Evolutionary conservation across 1,140 invertebrate genomes (phyloP).

Genomic region (Ceratosolen solmsi): DNA sequence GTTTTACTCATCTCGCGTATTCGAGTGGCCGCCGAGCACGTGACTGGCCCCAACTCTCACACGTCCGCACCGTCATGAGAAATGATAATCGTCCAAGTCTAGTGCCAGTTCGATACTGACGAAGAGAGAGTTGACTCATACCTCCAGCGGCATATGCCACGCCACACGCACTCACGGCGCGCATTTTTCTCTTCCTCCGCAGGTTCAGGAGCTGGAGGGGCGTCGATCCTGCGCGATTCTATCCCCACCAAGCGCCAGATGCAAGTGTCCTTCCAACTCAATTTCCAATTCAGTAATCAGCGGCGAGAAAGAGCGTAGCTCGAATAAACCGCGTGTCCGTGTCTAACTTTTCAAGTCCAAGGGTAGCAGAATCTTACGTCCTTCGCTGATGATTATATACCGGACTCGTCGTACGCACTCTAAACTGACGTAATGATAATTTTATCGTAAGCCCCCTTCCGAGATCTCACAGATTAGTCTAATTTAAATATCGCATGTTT

Average conservation of each 20-base stretch:
- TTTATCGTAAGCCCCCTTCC: neutral
- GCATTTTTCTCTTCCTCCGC: constrained; percentile 49
- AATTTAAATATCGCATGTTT: neutral
- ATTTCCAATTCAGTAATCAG: neutral
- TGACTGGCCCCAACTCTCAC: neutral
- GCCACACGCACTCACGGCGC: constrained; percentile 51
- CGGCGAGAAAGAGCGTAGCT: neutral
- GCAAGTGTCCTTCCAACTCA: neutral
- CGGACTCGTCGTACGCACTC: too few species aligned
- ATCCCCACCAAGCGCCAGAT: neutral
- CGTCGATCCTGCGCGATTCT: neutral
- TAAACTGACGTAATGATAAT: too few species aligned
- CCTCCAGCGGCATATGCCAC: constrained; percentile 13
- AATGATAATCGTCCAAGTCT: constrained; percentile 43
- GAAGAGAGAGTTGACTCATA: neutral
- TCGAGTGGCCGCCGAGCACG: neutral
- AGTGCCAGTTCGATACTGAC: constrained; percentile 74
- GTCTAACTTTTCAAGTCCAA: constrained; percentile 6
- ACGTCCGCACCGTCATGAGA: neutral
- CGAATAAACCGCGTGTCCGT: neutral
- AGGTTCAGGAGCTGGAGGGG: constrained; percentile 37
- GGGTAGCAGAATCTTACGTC: neutral
- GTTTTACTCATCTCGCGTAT: neutral
- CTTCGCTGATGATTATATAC: too few species aligned
- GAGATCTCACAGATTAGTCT: neutral